Conservation (phyloP, 2,113 vertebrate species). For the Callithrix jacchus region DNA sequence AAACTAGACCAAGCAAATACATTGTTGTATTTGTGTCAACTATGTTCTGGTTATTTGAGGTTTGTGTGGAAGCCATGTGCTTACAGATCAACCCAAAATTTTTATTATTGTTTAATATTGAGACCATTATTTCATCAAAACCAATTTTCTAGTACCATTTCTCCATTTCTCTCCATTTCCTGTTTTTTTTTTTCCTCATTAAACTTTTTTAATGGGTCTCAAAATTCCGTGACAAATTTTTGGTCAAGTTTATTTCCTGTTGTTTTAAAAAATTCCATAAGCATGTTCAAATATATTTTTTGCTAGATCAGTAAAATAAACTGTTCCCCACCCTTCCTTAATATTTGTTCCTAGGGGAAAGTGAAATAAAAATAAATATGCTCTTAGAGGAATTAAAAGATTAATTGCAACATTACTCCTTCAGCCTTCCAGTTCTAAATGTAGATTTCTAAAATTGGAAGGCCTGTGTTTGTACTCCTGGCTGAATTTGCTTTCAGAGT, state of each 20-base stretch:
- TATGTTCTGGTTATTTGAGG: not conserved
- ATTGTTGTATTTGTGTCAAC: not conserved
- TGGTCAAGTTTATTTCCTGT: not conserved
- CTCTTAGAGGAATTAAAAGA: not conserved
- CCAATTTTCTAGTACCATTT: not conserved
- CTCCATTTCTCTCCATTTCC: not conserved
- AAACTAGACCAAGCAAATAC: not conserved
- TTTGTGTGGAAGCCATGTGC: not conserved
- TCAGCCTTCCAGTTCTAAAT: slow-evolving; percentile 15
- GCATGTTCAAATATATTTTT: slow-evolving; percentile 21
- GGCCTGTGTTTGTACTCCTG: slow-evolving; percentile 18
- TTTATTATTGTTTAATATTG: not conserved
- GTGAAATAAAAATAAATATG: not conserved
- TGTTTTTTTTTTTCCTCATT: not conserved
- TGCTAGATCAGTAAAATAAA: slow-evolving; percentile 24
- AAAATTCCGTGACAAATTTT: too few relatives aligned
- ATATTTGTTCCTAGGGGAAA: not conserved
- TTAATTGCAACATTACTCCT: not conserved
- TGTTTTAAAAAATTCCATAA: not conserved
- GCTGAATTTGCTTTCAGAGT: slow-evolving; percentile 10
- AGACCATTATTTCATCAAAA: slow-evolving; percentile 32
- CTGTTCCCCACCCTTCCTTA: not conserved
- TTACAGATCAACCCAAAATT: not conserved
- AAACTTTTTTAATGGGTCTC: too few relatives aligned
- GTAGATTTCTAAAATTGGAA: slow-evolving; percentile 49